phyloP scores from a whole-genome alignment of 2,888 invertebrate species.

The Zeuzera pyrina region DNA sequence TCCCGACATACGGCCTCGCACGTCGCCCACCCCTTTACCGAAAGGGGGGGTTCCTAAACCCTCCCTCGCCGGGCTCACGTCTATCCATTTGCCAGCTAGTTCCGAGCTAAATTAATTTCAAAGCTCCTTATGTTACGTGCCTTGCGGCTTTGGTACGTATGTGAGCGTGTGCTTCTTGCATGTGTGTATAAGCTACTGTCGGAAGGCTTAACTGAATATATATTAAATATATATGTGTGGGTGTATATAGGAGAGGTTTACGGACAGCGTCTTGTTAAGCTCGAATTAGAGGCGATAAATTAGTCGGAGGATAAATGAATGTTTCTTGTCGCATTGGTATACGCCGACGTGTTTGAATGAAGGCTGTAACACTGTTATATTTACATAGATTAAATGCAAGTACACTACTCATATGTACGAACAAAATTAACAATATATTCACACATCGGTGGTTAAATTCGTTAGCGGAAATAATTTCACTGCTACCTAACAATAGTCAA shows the following conservation, averaged over 20 bases:
- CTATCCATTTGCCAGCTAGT: slow-evolving; percentile 75
- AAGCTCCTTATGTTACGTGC: slow-evolving; percentile 74
- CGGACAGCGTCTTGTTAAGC: slow-evolving; percentile 61
- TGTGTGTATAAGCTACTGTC: slow-evolving; percentile 43
- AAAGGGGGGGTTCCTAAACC: slow-evolving; percentile 24
- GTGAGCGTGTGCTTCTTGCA: slow-evolving; percentile 44
- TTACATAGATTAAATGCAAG: too few species aligned
- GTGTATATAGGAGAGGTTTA: slow-evolving; percentile 42
- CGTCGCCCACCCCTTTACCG: slow-evolving; percentile 22
- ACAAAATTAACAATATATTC: too few species aligned
- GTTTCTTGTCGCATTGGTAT: too few species aligned
- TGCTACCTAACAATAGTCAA: too few species aligned
- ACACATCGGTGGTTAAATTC: too few species aligned
- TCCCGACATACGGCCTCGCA: slow-evolving; percentile 39
- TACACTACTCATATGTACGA: too few species aligned
- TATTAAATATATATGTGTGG: slow-evolving; percentile 21
- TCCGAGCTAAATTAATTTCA: slow-evolving; percentile 74
- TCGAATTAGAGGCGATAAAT: slow-evolving; percentile 66
- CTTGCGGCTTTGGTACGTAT: slow-evolving; percentile 63
- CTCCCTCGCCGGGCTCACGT: slow-evolving; percentile 58
- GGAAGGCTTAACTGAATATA: slow-evolving; percentile 63
- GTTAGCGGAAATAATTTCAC: too few species aligned
- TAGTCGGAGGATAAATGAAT: slow-evolving; percentile 43
- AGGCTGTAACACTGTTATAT: too few species aligned
- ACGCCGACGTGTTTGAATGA: slow-evolving; percentile 1